These are phyloP conservation scores for Tichodroma muraria DNA, from an alignment of 2,113 vertebrate species.

Conservation along the genomic window DNA sequence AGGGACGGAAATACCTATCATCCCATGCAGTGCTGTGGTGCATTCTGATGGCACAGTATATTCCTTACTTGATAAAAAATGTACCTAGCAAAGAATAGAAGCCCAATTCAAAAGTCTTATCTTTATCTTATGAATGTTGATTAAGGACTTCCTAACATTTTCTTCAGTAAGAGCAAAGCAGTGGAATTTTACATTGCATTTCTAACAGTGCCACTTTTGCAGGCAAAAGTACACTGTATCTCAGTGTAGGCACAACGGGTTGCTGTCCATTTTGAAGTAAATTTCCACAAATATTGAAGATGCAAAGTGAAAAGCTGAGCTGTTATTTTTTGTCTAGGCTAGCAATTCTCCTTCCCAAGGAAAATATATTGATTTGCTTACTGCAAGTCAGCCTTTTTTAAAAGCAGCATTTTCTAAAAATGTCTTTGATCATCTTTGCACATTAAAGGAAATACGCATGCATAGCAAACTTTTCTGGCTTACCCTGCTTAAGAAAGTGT, in stretches of 20 bases:
- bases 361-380: background rate
- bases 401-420: background rate
- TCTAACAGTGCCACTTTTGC: background rate
- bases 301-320: background rate
- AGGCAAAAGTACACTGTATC: background rate
- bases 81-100: background rate
- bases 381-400: background rate
- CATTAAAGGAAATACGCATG: background rate
- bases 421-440: background rate
- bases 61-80: background rate
- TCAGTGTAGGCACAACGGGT: fast-evolving
- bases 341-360: background rate
- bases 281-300: background rate
- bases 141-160: background rate
- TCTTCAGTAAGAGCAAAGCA: background rate
- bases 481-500: background rate
- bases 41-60: background rate
- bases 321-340: background rate
- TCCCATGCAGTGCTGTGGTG: background rate
- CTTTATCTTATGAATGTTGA: background rate
- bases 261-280: background rate
- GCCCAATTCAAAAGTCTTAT: background rate
- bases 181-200: background rate
- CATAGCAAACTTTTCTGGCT: background rate
- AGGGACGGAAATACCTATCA: background rate